Conservation (phyloP, 2,888 invertebrate genomes). For the Siphlonurus alternatus region DNA sequence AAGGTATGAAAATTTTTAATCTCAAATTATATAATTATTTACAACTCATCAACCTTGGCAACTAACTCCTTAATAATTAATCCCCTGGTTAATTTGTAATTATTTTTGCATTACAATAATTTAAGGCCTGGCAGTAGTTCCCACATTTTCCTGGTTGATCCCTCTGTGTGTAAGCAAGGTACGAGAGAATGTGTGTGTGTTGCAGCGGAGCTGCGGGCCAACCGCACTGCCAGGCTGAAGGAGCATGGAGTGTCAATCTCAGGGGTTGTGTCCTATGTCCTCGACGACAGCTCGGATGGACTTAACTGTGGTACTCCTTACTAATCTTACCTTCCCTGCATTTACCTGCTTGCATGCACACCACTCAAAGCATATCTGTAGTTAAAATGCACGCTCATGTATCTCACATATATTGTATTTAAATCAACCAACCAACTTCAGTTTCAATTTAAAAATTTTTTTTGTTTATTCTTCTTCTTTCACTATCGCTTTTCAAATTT, state of each 20-base stretch:
- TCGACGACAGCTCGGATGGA: background rate
- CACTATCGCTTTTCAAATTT: too few species aligned
- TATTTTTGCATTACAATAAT: too few species aligned
- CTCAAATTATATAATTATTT: background rate
- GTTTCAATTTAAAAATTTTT: background rate
- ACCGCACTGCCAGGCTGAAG: constrained; percentile 13
- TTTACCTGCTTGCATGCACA: background rate
- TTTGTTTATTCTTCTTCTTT: too few species aligned
- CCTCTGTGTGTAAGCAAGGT: background rate
- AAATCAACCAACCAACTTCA: background rate
- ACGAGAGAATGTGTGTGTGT: background rate
- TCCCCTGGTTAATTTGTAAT: too few species aligned
- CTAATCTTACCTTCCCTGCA: background rate
- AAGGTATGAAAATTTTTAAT: constrained; percentile 24
- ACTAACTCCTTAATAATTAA: too few species aligned
- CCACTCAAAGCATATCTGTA: too few species aligned
- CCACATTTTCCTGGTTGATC: background rate
- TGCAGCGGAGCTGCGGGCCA: constrained; percentile 14
- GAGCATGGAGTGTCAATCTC: constrained; percentile 16
- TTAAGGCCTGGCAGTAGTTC: too few species aligned
- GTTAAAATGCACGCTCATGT: too few species aligned
- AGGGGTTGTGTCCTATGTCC: constrained; percentile 13
- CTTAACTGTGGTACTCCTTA: background rate
- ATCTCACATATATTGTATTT: too few species aligned
- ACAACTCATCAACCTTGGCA: too few species aligned